Evolutionary conservation across 2,113 vertebrate species (phyloP).

Genomic region (Corydoras maculifer): DNA sequence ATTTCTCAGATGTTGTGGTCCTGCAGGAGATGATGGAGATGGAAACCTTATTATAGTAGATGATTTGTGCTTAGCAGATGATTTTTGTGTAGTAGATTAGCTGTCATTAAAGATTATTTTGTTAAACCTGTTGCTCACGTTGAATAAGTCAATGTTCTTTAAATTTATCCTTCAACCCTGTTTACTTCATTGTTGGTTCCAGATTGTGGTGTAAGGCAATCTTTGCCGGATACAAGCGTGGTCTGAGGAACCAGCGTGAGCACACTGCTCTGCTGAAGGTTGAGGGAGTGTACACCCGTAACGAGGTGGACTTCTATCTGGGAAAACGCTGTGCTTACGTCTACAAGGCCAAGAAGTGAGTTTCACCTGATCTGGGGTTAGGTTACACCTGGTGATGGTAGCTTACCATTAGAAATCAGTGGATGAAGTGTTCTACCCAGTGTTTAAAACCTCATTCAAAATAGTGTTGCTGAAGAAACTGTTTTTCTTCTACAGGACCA

Average conservation of each 20-base stretch:
- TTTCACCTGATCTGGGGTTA: background rate
- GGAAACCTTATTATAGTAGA: too few species aligned
- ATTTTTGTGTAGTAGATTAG: too few species aligned
- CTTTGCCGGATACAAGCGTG: constrained; percentile 95
- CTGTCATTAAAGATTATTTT: too few species aligned
- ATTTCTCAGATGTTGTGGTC: too few species aligned
- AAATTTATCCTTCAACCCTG: background rate
- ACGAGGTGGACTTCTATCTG: constrained; percentile 92
- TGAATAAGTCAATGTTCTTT: too few species aligned
- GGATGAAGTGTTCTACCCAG: too few species aligned
- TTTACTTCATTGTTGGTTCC: background rate
- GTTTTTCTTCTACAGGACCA: constrained; percentile 71
- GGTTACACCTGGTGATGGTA: too few species aligned
- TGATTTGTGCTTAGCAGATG: too few species aligned
- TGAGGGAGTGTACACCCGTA: constrained; percentile 87
- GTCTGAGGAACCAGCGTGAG: constrained; percentile 93
- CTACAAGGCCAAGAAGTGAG: constrained; percentile 98
- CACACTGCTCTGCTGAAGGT: constrained; percentile 94
- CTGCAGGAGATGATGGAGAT: too few species aligned
- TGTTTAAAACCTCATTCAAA: background rate
- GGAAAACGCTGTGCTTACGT: constrained; percentile 95
- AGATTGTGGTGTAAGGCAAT: constrained; percentile 97
- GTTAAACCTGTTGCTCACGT: too few species aligned
- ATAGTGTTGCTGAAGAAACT: background rate
- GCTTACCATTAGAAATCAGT: too few species aligned